Conservation (phyloP, 2,113 vertebrate species). For the Cathartes aura region DNA sequence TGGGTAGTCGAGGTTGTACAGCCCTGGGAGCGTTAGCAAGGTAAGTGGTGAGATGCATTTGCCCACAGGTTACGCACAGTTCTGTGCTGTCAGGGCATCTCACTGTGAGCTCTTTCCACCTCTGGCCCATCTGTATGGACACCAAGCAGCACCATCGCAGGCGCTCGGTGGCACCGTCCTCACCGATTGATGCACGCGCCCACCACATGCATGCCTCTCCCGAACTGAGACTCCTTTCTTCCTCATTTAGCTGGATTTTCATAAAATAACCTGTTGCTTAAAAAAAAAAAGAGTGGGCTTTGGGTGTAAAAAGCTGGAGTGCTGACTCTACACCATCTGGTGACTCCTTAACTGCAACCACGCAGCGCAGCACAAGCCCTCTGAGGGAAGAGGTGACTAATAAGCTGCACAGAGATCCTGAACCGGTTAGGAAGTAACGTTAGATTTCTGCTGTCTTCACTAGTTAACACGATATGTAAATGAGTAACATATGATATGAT, state of each 20-base stretch:
- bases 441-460: conserved; percentile 31
- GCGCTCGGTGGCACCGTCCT: neutral
- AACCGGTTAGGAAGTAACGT: conserved; percentile 3
- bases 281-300: neutral
- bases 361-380: neutral
- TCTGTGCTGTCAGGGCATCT: neutral
- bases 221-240: neutral
- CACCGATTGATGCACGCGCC: fast-evolving
- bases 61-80: neutral
- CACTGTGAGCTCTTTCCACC: fast-evolving
- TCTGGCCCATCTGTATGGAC: fast-evolving
- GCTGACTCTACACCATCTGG: neutral
- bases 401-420: neutral
- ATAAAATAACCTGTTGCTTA: neutral
- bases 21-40: neutral
- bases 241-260: neutral
- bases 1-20: fast-evolving
- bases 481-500: neutral
- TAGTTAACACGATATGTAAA: conserved; percentile 30
- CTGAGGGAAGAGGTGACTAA: neutral
- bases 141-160: neutral
- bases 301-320: neutral
- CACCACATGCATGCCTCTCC: neutral
- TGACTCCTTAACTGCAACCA: neutral
- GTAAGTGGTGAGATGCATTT: neutral